Evolutionary conservation across 2,113 vertebrate genomes (phyloP).

Genomic region (Clarias batrachus): DNA sequence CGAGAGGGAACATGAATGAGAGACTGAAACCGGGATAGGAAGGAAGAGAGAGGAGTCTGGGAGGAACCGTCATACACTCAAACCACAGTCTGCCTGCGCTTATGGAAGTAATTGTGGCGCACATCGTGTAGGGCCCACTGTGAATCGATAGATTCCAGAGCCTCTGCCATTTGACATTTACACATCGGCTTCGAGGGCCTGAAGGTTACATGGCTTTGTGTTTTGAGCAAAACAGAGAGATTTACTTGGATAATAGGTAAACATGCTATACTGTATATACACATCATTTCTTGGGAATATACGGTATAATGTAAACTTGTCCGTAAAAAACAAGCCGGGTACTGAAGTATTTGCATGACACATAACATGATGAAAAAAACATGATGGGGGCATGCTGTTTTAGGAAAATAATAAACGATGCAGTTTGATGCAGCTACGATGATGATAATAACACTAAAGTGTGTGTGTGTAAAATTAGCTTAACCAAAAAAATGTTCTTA

Average conservation of each 20-base stretch:
- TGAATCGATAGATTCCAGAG: conserved; percentile 62
- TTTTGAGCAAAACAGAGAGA: not conserved
- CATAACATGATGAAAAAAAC: not conserved
- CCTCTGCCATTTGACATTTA: conserved; percentile 55
- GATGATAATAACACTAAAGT: not conserved
- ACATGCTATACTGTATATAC: not conserved
- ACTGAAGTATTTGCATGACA: not conserved
- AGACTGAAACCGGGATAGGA: conserved; percentile 26
- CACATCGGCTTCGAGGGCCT: conserved; percentile 56
- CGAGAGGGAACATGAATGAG: conserved; percentile 44
- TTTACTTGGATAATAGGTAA: not conserved
- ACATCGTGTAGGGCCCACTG: conserved; percentile 56
- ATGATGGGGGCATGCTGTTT: not conserved
- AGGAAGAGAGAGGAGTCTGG: conserved; percentile 58
- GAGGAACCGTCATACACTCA: conserved; percentile 63
- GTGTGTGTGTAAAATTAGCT: too few relatives aligned
- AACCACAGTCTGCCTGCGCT: conserved; percentile 62
- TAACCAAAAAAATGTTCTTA: not conserved
- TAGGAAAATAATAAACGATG: not conserved
- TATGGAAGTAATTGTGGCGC: conserved; percentile 63
- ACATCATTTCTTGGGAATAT: not conserved
- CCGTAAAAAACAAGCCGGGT: not conserved
- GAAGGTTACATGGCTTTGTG: conserved; percentile 36
- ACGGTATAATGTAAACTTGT: not conserved
- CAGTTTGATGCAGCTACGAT: not conserved